Conservation (phyloP, 2,797 vertebrate genomes). For the Triplophysa yarkandensis region DNA sequence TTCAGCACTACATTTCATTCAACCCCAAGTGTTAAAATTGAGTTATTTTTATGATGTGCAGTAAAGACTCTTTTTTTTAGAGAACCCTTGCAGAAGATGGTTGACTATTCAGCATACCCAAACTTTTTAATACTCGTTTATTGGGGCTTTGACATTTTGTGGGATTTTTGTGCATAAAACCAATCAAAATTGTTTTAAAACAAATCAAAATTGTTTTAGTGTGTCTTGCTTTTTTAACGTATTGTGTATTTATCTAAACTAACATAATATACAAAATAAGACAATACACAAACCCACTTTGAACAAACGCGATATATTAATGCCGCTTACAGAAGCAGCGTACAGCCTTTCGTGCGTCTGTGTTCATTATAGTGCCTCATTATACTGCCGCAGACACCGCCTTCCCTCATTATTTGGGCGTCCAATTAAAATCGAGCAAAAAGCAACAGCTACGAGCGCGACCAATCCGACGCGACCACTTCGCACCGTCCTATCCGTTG, state of each 20-base stretch:
- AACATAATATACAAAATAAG: not conserved
- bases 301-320: not conserved
- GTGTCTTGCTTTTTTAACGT: not conserved
- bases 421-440: slow-evolving; percentile 40
- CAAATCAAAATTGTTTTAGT: not conserved
- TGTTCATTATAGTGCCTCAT: slow-evolving; percentile 36
- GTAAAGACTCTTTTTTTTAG: not conserved
- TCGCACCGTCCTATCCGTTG: not conserved
- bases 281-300: not conserved
- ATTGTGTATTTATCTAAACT: no score
- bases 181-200: not conserved
- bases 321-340: not conserved
- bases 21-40: not conserved
- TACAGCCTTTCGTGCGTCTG: not conserved
- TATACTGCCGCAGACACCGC: slow-evolving; percentile 7
- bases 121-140: not conserved
- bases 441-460: not conserved
- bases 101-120: not conserved
- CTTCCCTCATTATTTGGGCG: slow-evolving; percentile 17
- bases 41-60: not conserved
- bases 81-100: not conserved
- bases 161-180: not conserved
- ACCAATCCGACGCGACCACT: slow-evolving; percentile 39
- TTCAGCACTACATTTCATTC: not conserved
- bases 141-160: not conserved